Evolutionary conservation across 2,888 invertebrate species (phyloP), one percentile per base, ranked within the genome.

Genomic region (Trachelus stipa): DNA sequence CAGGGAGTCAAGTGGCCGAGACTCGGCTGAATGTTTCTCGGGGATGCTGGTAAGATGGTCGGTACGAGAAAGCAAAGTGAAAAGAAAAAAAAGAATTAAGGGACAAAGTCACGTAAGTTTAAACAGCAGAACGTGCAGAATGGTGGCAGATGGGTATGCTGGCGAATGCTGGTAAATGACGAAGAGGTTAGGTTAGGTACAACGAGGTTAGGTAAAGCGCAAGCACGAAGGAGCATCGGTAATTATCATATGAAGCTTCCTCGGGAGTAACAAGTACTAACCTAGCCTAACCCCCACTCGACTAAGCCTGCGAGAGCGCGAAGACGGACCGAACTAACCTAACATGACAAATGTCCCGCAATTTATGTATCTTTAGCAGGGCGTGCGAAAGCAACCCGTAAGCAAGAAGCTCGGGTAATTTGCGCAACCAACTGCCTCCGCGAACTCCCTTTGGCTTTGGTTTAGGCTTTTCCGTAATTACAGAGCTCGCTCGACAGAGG

Each of bases 261-360:
- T 80, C 79, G 80, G 80, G 82, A 81, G 81, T 82, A 83, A 82
- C 83, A 81, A 83, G 82, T 81, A 79, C 81, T 82, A 81, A 81
- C 83, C 78, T 80, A 81, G 79, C 82, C 81, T 79, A 81, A 79
- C 80, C 82, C 40, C 35, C 35, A 12, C 11, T 6, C 12, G 35
- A 76, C 69, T 76, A 37, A 31, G 69, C 37, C 73, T 35, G 15
- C 37, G 69, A 30, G 33, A 35, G 74, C n/a, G 68, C 68, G 56
- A 76, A 35, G 40, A 76, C 35, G 31, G 33, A 34, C 12, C 69
- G 69, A 69, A 30, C 69, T 69, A 71, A 71, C 71, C 71, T 34
- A 71, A 34, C 74, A 73, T 73, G 40, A 68, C 68, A 69, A 30
- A 37, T 37, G 37, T 69, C 75, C 37, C 35, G 74, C 40, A 56